phyloP scores from a whole-genome alignment of 2,888 invertebrate species.

The Phaedon cochleariae region DNA sequence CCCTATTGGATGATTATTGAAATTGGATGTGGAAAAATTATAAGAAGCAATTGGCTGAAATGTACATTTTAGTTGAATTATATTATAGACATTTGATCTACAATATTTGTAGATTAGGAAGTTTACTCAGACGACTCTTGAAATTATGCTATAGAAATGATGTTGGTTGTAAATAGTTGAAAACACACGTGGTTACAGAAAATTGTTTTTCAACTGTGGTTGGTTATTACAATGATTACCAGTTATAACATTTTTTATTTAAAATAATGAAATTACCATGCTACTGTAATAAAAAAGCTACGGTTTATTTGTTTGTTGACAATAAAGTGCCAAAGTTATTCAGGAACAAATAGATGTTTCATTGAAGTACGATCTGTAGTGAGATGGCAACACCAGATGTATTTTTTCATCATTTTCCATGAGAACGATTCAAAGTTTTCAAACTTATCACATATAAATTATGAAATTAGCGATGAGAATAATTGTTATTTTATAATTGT shows the following conservation, averaged over 20 bases:
- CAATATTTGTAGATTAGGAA: too few species aligned
- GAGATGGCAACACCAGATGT: too few species aligned
- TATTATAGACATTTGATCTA: too few species aligned
- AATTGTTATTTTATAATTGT: too few species aligned
- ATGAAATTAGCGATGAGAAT: too few species aligned
- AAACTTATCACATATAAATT: too few species aligned
- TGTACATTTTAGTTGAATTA: too few species aligned
- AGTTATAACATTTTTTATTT: background rate
- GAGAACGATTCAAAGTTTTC: too few species aligned
- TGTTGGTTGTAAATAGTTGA: background rate
- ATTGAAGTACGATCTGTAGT: background rate
- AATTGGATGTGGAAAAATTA: too few species aligned
- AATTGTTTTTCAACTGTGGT: background rate
- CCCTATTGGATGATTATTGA: too few species aligned
- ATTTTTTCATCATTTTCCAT: too few species aligned
- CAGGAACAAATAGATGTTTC: background rate
- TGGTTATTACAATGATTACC: background rate
- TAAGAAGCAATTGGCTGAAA: too few species aligned
- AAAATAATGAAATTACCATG: background rate
- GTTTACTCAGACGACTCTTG: background rate
- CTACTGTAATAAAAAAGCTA: background rate
- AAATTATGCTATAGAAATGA: background rate
- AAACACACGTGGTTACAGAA: background rate
- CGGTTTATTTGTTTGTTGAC: background rate
- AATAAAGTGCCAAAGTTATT: background rate